These are phyloP conservation scores for Parambassis ranga DNA, from an alignment of 2,797 vertebrate species.

Conservation along the genomic window DNA sequence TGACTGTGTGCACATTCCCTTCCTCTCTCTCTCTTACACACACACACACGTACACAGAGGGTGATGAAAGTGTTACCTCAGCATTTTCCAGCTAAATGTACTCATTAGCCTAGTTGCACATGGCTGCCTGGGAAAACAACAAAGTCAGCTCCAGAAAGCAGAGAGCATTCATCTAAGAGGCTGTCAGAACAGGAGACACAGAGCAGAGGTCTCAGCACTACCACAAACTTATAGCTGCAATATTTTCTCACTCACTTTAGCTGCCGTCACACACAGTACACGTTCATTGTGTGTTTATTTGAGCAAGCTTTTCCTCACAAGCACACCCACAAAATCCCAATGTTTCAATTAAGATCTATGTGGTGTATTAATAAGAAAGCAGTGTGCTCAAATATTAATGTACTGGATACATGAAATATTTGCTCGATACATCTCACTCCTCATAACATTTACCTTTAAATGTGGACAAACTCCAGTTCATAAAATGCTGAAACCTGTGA, in stretches of 20 bases:
- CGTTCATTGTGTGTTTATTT: constrained; percentile 17
- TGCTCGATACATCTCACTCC: neutral
- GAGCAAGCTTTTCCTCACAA: neutral
- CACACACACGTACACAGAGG: constrained; percentile 25
- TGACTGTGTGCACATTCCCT: constrained; percentile 2
- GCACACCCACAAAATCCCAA: too few relatives aligned
- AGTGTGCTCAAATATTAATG: too few relatives aligned
- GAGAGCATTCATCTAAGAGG: constrained; percentile 76
- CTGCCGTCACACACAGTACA: constrained; percentile 28
- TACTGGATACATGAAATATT: neutral
- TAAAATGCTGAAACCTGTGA: constrained; percentile 11
- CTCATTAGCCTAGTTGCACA: constrained; percentile 83
- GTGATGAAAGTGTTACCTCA: constrained; percentile 81
- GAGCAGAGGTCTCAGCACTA: constrained; percentile 75
- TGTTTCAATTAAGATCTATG: constrained; percentile 24
- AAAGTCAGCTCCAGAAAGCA: constrained; percentile 80
- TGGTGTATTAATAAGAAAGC: too few relatives aligned
- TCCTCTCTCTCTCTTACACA: constrained; percentile 23
- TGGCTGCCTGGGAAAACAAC: constrained; percentile 82
- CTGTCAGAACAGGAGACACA: constrained; percentile 73
- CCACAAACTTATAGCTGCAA: constrained; percentile 56
- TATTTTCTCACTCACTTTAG: constrained; percentile 55
- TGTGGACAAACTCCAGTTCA: neutral
- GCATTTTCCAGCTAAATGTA: constrained; percentile 81
- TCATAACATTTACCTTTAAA: too few relatives aligned